A percentile compares a stretch with the other conserved stretches of the same genome.
Conservation (phyloP, 2,113 vertebrate genomes). For the Riparia riparia region DNA sequence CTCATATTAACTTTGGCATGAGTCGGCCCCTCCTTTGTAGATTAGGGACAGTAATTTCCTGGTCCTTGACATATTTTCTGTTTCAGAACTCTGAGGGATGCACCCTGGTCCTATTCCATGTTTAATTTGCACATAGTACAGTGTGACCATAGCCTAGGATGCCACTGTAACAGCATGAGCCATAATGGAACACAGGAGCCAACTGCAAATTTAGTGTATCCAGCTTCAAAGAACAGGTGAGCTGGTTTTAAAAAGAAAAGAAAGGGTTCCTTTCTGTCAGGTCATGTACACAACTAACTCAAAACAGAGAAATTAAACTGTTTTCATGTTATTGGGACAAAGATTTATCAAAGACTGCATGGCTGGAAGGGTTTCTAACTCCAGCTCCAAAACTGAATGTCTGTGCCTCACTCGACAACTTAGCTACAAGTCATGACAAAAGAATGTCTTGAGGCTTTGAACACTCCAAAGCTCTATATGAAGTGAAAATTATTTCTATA, state of each 20-base stretch:
- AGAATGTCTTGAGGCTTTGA: neutral
- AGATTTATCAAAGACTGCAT: neutral
- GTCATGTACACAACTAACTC: neutral
- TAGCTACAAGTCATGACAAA: neutral
- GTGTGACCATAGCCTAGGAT: neutral
- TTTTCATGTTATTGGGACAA: neutral
- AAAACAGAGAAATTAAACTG: neutral
- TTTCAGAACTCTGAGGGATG: neutral
- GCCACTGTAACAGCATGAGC: neutral
- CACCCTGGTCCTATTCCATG: neutral
- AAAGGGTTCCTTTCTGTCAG: neutral
- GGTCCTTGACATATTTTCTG: neutral
- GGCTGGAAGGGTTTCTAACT: neutral
- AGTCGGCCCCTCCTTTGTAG: neutral
- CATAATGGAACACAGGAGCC: neutral
- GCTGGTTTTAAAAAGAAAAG: neutral
- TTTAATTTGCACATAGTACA: constrained; percentile 12
- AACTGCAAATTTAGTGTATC: neutral
- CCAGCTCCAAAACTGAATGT: neutral
- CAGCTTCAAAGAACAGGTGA: neutral
- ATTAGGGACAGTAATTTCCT: constrained; percentile 32
- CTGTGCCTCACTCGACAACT: neutral
- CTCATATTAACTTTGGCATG: constrained; percentile 11
- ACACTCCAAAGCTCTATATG: neutral
- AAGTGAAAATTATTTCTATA: neutral